Percentiles rank a stretch among this genome's conserved stretches.
Evolutionary conservation across 2,888 invertebrate species (phyloP).

Genomic region (Drosophila formosana): DNA sequence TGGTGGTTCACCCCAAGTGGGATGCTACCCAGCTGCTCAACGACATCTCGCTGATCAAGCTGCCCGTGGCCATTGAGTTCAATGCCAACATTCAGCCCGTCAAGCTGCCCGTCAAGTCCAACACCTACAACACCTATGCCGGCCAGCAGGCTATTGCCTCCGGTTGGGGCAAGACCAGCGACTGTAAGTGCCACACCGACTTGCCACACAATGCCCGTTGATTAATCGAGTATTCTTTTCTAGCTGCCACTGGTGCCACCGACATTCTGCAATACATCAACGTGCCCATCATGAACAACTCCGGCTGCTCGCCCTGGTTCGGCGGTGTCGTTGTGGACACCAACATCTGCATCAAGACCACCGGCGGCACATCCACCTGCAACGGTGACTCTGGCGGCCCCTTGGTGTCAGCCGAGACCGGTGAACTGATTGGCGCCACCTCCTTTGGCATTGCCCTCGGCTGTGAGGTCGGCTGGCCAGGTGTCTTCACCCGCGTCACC

Average conservation of each 20-base stretch:
- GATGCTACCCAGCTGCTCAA: constrained; percentile 68
- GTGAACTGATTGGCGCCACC: constrained; percentile 78
- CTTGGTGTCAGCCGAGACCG: constrained; percentile 66
- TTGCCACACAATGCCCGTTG: background rate
- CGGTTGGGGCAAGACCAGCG: constrained; percentile 81
- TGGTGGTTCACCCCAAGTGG: constrained; percentile 84
- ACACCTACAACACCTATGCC: constrained; percentile 57
- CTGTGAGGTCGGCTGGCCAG: constrained; percentile 82
- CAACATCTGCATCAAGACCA: constrained; percentile 79
- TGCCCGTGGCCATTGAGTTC: constrained; percentile 82
- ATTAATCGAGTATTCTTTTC: background rate
- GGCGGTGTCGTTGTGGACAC: constrained; percentile 46
- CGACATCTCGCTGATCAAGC: constrained; percentile 85
- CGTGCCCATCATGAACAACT: constrained; percentile 68
- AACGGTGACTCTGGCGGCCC: constrained; percentile 84
- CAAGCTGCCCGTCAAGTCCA: constrained; percentile 64
- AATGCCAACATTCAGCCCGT: constrained; percentile 74
- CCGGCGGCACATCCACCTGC: constrained; percentile 77
- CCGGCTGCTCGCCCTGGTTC: constrained; percentile 67
- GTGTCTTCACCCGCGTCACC: constrained; percentile 82
- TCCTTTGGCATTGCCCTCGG: constrained; percentile 82
- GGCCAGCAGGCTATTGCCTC: constrained; percentile 72
- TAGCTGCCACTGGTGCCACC: constrained; percentile 61
- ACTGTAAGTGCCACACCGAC: constrained; percentile 58
- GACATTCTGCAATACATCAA: constrained; percentile 65